phyloP scores from a whole-genome alignment of 2,797 vertebrate species.

The Sarcophilus harrisii region DNA sequence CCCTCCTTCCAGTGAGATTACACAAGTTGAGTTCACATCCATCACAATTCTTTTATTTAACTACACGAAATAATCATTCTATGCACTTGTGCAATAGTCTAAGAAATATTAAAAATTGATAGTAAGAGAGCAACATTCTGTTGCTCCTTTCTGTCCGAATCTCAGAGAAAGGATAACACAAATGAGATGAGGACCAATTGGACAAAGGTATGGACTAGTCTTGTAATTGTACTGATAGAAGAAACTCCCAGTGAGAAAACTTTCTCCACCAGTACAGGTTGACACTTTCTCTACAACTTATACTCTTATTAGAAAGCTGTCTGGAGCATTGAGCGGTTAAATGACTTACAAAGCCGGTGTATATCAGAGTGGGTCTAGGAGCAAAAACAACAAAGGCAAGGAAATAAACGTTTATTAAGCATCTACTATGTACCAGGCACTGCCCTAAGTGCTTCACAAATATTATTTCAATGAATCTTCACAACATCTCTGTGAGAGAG shows the following conservation, averaged over 20 bases:
- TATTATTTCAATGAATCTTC: neutral
- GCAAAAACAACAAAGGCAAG: neutral
- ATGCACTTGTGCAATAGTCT: neutral
- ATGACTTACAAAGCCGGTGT: neutral
- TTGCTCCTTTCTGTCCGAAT: neutral
- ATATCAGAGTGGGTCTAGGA: neutral
- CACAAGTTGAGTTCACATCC: neutral
- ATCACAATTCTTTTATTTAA: neutral
- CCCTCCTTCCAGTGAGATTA: neutral
- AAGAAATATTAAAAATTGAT: neutral
- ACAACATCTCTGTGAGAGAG: neutral
- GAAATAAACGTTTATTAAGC: neutral
- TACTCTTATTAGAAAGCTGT: neutral
- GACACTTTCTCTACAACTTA: neutral
- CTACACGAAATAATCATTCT: neutral
- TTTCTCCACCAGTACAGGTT: neutral
- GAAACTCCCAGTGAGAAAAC: neutral
- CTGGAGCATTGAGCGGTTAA: neutral
- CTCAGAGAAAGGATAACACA: neutral
- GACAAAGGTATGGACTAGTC: neutral
- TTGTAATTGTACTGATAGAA: neutral
- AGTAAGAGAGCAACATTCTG: neutral
- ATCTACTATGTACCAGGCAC: neutral
- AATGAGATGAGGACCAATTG: neutral
- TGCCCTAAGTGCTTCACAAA: neutral